Base-by-base conservation (phyloP, 2,888 invertebrate genomes). In the Frankliniella intonsa region DNA sequence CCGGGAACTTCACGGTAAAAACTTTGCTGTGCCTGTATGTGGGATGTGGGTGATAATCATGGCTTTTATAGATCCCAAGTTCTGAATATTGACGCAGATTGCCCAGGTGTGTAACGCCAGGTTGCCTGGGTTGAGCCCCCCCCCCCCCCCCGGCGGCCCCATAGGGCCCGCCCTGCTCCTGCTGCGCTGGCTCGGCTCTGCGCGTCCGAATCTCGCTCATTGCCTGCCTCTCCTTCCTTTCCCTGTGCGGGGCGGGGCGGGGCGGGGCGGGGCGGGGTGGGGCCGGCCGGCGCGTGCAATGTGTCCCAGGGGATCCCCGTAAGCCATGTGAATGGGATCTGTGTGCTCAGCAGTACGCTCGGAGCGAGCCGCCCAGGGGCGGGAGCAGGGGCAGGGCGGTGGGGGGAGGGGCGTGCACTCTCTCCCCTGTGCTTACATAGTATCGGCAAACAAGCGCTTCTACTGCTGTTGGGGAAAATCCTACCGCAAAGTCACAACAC, bases 241-340 rank as follows among this genome's bases (percentile, higher is more conserved):
- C 55, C 55, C 69, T 62, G 62, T 17, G 19, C 62, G 3, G 38
- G 62, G 62, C 14, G 22, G 69, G 22, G 69, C 14, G 22, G 69
- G 22, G 69, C 69, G 55, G 55, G 38, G 55, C 55, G 17, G 19
- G 17, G 17, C 55, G 14, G 55, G 17, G 17, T 1, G 55, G 17
- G 55, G 11, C 55, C 12, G 17, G 14, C 5, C 55, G 55, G 14
- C 14, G 69, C 69, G 25, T 76, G 69, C 69, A 76, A 76, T 25
- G 69, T 25, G 69, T 76, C 69, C 69, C 69, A 22, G 25, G 69
- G 69, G 69, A 76, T 76, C 69, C 22, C 10, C 25, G 69, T 76
- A 76, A 76, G 69, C 69, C 69, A 76, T 0, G 69, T 76, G 69
- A 76, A 76, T 76, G 69, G 69, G 69, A 76, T 12, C 69, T 25